Base-by-base conservation (phyloP, 2,113 vertebrate genomes). In the Hiodon alosoides region DNA sequence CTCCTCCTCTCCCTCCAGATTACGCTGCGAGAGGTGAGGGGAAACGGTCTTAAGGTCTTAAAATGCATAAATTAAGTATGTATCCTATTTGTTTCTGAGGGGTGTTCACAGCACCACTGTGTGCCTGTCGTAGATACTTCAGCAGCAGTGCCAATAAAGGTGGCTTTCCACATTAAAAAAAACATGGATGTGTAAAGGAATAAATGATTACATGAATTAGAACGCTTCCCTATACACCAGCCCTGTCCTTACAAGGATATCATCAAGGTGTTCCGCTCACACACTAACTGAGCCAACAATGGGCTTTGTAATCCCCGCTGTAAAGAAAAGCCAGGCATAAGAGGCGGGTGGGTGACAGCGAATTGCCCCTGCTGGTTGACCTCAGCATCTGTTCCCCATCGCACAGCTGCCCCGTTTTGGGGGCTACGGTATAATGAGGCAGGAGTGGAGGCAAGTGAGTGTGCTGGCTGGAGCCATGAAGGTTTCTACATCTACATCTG, bases 1-100 rank as follows among this genome's bases (percentile, higher is more conserved):
- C 77, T 92, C 92, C 77, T 92, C 92, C 2, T 94, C 93, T 66
- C 81, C 77, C 82, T 93, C 91, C 71, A 85, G 84, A 70, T 80
- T 81, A 74, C 91, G 91, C 92, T 94, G 85, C 73, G 2, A 48
- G 57, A 17, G 16, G 58, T 50, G 10, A 47, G 72, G 31, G 31
- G 31, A 31, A 31, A 31, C 31, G 31, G 31, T 31, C 31, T 31
- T 31, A 31, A 31, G 31, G 31, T 31, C 31, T 31, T 31, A 31
- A 31, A 31, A 31, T 31, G 31, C 31, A 31, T 31, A 31, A 31
- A 31, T 31, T 31, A 0, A 31, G 31, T 31, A 31, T 2, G 31
- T 31, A 31, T 31, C 31, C 31, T 31, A 31, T 31, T 31, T 31
- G 31, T 31, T 31, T 31, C 31, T 31, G 31, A 31, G 31, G 31